Evolutionary conservation across 2,113 vertebrate genomes (phyloP).

Genomic region (Mustela nigripes): DNA sequence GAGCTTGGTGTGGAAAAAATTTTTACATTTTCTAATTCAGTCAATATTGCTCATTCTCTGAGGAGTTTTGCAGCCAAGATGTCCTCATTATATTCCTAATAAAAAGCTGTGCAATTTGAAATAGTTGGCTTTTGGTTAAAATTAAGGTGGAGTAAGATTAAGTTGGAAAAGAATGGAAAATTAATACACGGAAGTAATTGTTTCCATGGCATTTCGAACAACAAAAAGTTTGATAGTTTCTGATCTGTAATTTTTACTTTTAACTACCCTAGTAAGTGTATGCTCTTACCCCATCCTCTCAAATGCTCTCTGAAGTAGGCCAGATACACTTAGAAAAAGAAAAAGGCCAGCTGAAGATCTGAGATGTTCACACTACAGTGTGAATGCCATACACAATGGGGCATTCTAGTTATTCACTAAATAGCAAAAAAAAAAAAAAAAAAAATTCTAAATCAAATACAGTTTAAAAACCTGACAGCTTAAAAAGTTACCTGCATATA

Average conservation of each 20-base stretch:
- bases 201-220: slow-evolving; percentile 20
- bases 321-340: not conserved
- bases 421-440: not conserved
- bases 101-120: slow-evolving; percentile 31
- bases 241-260: slow-evolving; percentile 5
- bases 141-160: not conserved
- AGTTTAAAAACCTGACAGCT: not conserved
- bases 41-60: slow-evolving; percentile 10
- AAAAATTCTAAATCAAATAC: not conserved
- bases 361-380: not conserved
- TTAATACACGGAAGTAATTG: not conserved
- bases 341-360: not conserved
- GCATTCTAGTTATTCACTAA: not conserved
- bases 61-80: not conserved
- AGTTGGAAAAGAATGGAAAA: not conserved
- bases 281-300: not conserved
- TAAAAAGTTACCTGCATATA: not conserved
- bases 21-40: not conserved
- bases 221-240: slow-evolving; percentile 9
- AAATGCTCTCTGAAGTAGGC: not conserved
- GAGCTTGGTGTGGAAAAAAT: not conserved
- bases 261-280: not conserved
- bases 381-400: not conserved
- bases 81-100: not conserved
- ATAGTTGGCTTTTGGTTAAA: slow-evolving; percentile 13